Evolutionary conservation across 2,113 vertebrate genomes (phyloP).

Genomic region (Bubo blakistoni): DNA sequence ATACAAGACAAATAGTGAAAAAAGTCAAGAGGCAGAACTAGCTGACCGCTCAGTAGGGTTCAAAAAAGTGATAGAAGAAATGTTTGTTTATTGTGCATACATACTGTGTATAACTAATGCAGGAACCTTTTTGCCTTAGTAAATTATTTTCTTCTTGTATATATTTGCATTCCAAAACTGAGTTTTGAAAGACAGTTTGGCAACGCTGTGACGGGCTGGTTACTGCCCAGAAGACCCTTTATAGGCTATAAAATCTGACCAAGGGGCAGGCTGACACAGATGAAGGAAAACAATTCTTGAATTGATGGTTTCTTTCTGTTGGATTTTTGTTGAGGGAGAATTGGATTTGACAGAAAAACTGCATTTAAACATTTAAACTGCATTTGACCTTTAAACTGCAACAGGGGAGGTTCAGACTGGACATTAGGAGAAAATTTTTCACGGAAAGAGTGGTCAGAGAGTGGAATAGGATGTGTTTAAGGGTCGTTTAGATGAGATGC

Average conservation of each 20-base stretch:
- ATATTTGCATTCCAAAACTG: not conserved
- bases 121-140: not conserved
- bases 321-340: not conserved
- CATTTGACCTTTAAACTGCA: too few relatives aligned
- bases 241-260: not conserved
- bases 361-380: too few relatives aligned
- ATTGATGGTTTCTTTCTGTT: not conserved
- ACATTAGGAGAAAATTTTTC: too few relatives aligned
- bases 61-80: not conserved
- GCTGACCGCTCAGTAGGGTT: not conserved
- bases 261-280: not conserved
- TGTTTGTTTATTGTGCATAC: not conserved
- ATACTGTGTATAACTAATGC: not conserved
- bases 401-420: too few relatives aligned
- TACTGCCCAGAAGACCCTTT: not conserved
- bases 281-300: not conserved
- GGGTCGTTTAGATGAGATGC: too few relatives aligned
- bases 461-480: too few relatives aligned
- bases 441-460: too few relatives aligned
- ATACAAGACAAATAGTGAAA: not conserved
- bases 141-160: not conserved
- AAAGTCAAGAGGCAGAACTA: not conserved
- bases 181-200: constrained; percentile 4
- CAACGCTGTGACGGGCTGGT: not conserved
- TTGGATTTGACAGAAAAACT: not conserved